These are phyloP conservation scores for Pluvialis apricaria DNA, from an alignment of 2,113 vertebrate genomes.

Conservation along the genomic window DNA sequence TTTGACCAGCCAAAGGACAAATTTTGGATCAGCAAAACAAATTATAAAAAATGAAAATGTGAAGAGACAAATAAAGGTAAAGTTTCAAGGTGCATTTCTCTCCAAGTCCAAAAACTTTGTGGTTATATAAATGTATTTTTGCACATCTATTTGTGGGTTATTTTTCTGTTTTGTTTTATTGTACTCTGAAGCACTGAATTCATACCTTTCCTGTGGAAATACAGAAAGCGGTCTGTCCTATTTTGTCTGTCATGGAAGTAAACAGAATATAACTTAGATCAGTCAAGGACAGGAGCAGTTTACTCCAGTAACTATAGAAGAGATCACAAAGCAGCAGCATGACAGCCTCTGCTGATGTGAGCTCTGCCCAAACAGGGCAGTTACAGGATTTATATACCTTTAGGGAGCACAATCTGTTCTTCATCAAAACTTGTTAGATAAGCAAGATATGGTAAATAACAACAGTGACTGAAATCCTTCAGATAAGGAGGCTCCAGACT, in stretches of 20 bases:
- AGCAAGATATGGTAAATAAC: background rate
- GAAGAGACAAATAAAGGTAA: background rate
- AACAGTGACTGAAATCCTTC: background rate
- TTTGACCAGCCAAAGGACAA: background rate
- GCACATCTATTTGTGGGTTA: background rate
- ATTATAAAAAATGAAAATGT: background rate
- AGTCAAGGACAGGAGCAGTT: background rate
- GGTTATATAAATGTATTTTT: background rate
- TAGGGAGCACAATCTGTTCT: background rate
- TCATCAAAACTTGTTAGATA: background rate
- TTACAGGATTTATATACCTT: background rate
- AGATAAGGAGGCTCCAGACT: background rate
- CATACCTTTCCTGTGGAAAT: background rate
- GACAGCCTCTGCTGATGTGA: background rate
- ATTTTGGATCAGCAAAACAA: background rate
- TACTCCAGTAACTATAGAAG: background rate
- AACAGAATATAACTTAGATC: background rate
- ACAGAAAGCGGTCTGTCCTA: background rate
- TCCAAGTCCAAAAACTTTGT: background rate
- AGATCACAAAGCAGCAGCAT: background rate
- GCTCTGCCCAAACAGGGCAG: background rate
- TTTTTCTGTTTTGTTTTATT: background rate
- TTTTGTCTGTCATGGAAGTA: background rate
- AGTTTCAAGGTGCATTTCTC: background rate
- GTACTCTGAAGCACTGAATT: background rate